Base-by-base conservation (phyloP, 2,888 invertebrate species). In the Hydriomena furcata region DNA sequence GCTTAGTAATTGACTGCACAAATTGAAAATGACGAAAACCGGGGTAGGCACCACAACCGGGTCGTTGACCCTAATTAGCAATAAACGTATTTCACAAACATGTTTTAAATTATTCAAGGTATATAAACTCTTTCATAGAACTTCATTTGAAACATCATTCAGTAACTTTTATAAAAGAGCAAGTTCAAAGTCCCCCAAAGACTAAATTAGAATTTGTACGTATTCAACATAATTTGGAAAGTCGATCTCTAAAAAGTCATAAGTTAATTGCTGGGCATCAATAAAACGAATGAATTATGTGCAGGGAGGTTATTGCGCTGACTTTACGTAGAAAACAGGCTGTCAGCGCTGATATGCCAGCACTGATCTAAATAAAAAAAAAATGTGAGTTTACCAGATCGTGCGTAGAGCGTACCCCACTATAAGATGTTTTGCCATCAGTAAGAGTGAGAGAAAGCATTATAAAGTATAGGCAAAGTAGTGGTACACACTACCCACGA, bases 201-300 rank as follows among this genome's bases (percentile, higher is more conserved):
- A 36, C 32, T 27, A 52, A 53, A 48, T 57, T 50, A 49, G 55
- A 57, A 57, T 55, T 55, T 56, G 47, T 56, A 52, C 52, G 57
- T 53, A 46, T 57, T 57, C 51, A 55, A 50, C 23, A 32, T 52
- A 46, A 54, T 58, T 60, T 52, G 45, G 41, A 54, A 46, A 58
- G 56, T 50, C 49, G 51, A 55, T 56, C 41, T 42, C 37, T 40
- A 69, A 66, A 67, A 64, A 64, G 60, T 58, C 65, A 62, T 60
- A 66, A 79, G 71, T 76, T 76, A 77, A 78, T 78, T 76, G 76
- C 71, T 70, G 46, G 62, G 68, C 74, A 77, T 79, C 76, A 77
- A 79, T 82, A 78, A 78, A 77, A 65, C 73, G 69, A 78, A 68
- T 68, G 79, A 78, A 73, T 79, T 77, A 79, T 75, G 71, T 71